Evolutionary conservation across 2,113 vertebrate genomes (phyloP).

Genomic region (Mobula hypostoma): DNA sequence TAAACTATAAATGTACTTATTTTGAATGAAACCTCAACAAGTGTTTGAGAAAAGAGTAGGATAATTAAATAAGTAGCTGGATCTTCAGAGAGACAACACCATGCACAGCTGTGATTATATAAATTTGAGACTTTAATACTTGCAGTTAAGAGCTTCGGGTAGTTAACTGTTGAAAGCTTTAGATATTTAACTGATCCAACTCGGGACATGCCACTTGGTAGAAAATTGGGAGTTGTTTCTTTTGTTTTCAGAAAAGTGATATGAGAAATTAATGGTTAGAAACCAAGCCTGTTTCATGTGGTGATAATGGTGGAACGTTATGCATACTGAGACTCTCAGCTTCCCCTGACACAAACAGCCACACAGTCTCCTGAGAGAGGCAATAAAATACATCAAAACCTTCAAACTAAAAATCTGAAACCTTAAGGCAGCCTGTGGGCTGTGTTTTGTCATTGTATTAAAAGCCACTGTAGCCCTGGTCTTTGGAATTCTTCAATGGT

Average conservation of each 20-base stretch:
- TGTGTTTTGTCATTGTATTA: background rate
- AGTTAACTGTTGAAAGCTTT: background rate
- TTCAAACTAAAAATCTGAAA: background rate
- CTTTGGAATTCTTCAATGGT: background rate
- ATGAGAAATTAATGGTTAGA: background rate
- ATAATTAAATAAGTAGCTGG: background rate
- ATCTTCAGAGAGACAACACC: background rate
- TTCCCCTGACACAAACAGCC: background rate
- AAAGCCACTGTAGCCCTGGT: background rate
- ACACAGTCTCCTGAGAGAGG: background rate
- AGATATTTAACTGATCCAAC: background rate
- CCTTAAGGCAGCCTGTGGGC: background rate
- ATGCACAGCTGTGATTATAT: background rate
- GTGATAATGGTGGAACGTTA: background rate
- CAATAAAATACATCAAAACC: background rate
- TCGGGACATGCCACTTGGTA: background rate
- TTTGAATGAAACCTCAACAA: background rate
- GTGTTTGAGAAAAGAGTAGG: background rate
- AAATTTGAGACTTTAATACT: background rate
- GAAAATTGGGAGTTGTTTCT: background rate
- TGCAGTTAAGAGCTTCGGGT: background rate
- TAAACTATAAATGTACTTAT: background rate
- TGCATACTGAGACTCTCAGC: background rate
- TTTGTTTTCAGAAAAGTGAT: background rate
- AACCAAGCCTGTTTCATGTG: background rate